Evolutionary conservation across 2,888 invertebrate species (phyloP).

Genomic region (Aethes cnicana): DNA sequence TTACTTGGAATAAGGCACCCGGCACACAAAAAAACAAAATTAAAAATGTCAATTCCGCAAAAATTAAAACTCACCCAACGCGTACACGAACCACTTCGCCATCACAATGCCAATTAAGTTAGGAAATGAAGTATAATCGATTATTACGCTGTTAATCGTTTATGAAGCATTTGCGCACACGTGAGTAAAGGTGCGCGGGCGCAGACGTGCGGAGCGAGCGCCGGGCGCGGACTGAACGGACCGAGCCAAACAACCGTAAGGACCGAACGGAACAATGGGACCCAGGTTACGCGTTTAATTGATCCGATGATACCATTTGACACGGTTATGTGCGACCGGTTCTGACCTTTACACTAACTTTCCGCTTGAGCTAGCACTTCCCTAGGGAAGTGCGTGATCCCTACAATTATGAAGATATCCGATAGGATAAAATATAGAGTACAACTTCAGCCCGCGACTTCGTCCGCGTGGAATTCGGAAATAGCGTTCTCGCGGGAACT

Average conservation of each 20-base stretch:
- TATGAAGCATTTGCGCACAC: not conserved
- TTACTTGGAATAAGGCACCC: too few relatives aligned
- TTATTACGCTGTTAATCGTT: conserved; percentile 1
- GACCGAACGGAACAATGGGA: conserved; percentile 22
- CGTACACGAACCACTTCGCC: conserved; percentile 33
- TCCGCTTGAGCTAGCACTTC: too few relatives aligned
- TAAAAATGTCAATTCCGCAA: conserved; percentile 2
- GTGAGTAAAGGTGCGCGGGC: conserved; percentile 13
- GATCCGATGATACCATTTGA: too few relatives aligned
- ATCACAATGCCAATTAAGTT: conserved; percentile 31
- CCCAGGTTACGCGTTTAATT: too few relatives aligned
- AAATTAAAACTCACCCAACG: conserved; percentile 34
- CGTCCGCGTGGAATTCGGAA: too few relatives aligned
- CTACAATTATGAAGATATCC: too few relatives aligned
- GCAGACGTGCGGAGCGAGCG: conserved; percentile 19
- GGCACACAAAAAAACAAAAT: conserved; percentile 28
- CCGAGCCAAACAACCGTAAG: conserved; percentile 35
- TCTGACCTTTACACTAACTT: too few relatives aligned
- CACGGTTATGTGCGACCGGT: too few relatives aligned
- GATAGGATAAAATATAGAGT: too few relatives aligned
- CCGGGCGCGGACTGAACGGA: conserved; percentile 31
- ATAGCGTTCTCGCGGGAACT: too few relatives aligned
- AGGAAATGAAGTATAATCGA: conserved; percentile 10
- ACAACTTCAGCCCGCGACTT: too few relatives aligned
- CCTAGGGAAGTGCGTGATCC: too few relatives aligned